Percentiles rank a stretch among this genome's conserved stretches.
Conservation (phyloP, 2,113 vertebrate genomes). For the Pachycephala philippinensis region DNA sequence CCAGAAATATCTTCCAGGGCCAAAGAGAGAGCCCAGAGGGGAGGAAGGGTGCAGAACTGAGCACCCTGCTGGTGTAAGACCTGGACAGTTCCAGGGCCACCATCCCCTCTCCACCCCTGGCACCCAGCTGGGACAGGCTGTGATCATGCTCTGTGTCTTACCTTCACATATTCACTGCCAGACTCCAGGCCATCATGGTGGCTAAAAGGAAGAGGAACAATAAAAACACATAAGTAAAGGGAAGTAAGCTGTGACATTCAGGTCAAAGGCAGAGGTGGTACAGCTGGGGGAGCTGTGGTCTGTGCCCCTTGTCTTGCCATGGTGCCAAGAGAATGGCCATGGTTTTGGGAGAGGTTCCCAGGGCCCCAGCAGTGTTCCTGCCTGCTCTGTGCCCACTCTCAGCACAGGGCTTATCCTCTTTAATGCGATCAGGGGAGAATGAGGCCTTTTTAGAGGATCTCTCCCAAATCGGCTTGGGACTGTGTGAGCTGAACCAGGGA, state of each 20-base stretch:
- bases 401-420: not conserved
- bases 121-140: not conserved
- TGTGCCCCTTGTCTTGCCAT: not conserved
- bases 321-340: not conserved
- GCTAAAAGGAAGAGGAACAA: slow-evolving; percentile 46
- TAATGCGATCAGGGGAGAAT: slow-evolving; percentile 46
- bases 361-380: not conserved
- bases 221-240: not conserved
- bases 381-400: not conserved
- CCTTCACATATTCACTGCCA: slow-evolving; percentile 77
- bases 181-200: slow-evolving; percentile 59
- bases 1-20: not conserved
- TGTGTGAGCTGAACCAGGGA: not conserved
- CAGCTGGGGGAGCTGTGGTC: accelerated
- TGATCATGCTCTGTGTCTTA: not conserved
- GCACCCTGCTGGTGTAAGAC: not conserved
- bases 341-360: not conserved
- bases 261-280: not conserved
- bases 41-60: not conserved
- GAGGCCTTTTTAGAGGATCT: slow-evolving; percentile 19
- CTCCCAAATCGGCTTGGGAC: slow-evolving; percentile 12
- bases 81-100: accelerated
- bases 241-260: not conserved
- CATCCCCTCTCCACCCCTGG: not conserved
- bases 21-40: not conserved